A percentile compares a stretch with the other conserved stretches of the same genome.
Conservation (phyloP, 2,113 vertebrate genomes). For the Grammomys dolichurus region DNA sequence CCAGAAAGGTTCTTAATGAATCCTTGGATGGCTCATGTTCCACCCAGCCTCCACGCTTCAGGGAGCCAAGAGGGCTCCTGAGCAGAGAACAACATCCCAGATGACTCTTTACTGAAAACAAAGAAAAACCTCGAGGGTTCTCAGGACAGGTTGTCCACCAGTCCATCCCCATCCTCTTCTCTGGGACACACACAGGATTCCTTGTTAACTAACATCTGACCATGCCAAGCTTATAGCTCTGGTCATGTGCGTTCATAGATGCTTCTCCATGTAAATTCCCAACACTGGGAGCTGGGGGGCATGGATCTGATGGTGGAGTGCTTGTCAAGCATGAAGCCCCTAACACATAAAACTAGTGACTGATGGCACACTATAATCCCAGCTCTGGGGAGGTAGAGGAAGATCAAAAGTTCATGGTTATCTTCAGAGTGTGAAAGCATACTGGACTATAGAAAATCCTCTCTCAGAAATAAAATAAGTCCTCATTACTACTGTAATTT, state of each 20-base stretch:
- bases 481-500: background rate
- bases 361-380: background rate
- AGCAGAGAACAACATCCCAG: background rate
- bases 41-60: background rate
- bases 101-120: background rate
- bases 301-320: background rate
- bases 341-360: background rate
- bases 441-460: too few species aligned
- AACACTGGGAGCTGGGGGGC: too few species aligned
- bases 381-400: background rate
- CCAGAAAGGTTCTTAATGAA: background rate
- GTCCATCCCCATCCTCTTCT: background rate
- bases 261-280: background rate
- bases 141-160: too few species aligned
- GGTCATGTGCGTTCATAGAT: background rate
- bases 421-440: background rate
- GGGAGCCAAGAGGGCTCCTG: background rate
- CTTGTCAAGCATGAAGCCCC: background rate
- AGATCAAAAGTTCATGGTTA: background rate
- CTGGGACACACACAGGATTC: background rate
- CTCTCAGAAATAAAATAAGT: background rate
- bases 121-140: background rate
- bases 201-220: too few species aligned
- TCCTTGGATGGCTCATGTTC: background rate
- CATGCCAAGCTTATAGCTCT: background rate